Percentiles rank a stretch among this genome's conserved stretches.
phyloP scores from a whole-genome alignment of 2,113 vertebrate genomes.

The Hyperopisus bebe region DNA sequence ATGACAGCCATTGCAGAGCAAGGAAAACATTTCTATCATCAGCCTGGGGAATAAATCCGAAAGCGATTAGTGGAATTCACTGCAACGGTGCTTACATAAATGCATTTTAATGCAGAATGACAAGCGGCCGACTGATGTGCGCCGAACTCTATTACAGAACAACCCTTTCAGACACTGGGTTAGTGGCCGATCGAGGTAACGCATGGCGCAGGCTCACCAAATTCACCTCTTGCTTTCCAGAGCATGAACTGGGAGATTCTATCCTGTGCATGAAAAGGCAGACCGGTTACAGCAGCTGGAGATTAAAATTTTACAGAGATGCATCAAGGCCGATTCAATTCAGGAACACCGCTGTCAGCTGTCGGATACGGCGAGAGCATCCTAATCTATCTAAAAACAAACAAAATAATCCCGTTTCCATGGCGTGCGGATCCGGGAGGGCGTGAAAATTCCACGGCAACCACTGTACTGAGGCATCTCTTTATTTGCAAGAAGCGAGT shows the following conservation, averaged over 20 bases:
- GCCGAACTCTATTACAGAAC: background rate
- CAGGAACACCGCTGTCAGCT: background rate
- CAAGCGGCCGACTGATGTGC: background rate
- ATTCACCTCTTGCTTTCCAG: background rate
- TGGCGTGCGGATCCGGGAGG: background rate
- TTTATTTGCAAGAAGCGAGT: background rate
- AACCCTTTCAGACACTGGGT: background rate
- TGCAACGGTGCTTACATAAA: background rate
- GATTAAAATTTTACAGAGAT: conserved; percentile 4
- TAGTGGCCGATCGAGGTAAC: background rate
- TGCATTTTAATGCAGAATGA: background rate
- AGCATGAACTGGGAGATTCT: background rate
- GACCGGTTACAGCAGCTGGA: background rate
- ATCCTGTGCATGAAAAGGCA: background rate
- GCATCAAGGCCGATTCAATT: background rate
- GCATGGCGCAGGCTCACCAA: too few relatives aligned
- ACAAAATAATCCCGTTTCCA: background rate
- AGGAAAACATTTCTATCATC: background rate
- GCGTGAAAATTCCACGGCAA: background rate
- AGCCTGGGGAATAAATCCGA: too few relatives aligned
- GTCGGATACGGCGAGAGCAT: background rate
- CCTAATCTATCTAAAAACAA: background rate
- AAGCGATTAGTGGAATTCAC: background rate
- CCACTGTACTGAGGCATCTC: background rate
- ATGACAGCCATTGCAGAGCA: too few relatives aligned